phyloP scores from a whole-genome alignment of 2,888 invertebrate species.

The Dascillus cervinus region DNA sequence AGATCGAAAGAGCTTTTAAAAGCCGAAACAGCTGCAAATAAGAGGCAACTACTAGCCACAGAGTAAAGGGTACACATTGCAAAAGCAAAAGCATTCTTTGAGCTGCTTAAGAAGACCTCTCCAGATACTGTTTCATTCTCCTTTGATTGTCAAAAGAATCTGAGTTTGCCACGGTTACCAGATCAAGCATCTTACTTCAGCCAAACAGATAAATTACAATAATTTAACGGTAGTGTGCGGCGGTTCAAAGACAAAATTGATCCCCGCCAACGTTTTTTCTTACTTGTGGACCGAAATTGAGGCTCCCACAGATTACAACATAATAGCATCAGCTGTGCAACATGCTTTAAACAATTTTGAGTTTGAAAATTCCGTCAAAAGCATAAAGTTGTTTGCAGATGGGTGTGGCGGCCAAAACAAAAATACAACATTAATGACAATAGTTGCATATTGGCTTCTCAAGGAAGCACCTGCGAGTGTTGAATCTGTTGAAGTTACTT shows the following conservation, averaged over 20 bases:
- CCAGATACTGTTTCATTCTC: conserved; percentile 1
- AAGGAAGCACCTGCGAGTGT: conserved; percentile 17
- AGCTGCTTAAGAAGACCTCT: no score
- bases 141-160: conserved; percentile 11
- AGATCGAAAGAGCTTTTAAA: conserved; percentile 2
- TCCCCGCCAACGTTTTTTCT: conserved; percentile 4
- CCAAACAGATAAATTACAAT: conserved; percentile 7
- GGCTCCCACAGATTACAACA: conserved; percentile 6
- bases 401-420: conserved; percentile 27
- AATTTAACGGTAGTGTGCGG: conserved; percentile 17
- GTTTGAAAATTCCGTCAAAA: neutral
- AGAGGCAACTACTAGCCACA: no score
- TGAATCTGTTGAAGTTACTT: conserved; percentile 20
- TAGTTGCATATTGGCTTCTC: conserved; percentile 21
- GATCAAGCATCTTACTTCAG: conserved; percentile 10
- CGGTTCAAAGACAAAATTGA: conserved; percentile 4
- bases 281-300: conserved; percentile 5
- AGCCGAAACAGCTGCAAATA: no score
- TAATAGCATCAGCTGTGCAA: conserved; percentile 7
- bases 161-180: conserved; percentile 8
- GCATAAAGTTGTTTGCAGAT: conserved; percentile 23
- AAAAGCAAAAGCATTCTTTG: no score
- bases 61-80: no score
- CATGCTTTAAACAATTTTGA: conserved; percentile 1
- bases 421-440: conserved; percentile 21